A percentile compares a stretch with the other conserved stretches of the same genome.
Evolutionary conservation across 2,888 invertebrate species (phyloP).

Genomic region (Patella ulyssiponensis): DNA sequence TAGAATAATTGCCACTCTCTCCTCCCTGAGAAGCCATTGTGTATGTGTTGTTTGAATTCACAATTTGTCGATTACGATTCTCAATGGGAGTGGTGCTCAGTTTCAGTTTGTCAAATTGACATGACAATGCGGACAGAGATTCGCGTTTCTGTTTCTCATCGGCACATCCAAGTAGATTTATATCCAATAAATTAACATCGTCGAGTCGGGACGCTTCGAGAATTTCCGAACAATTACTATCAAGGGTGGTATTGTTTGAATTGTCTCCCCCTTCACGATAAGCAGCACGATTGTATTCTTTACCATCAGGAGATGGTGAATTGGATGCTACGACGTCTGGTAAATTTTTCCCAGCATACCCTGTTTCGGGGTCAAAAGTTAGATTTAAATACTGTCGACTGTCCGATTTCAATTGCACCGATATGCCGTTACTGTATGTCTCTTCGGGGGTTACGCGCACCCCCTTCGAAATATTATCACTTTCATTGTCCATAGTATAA

Average conservation of each 20-base stretch:
- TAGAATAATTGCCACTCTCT: neutral
- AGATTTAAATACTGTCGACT: conserved; percentile 53
- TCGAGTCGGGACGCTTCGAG: neutral
- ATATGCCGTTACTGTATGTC: conserved; percentile 38
- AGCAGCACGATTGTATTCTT: conserved; percentile 10
- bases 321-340: conserved; percentile 36
- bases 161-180: neutral
- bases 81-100: neutral
- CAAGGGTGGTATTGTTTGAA: conserved; percentile 10
- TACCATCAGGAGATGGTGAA: conserved; percentile 24
- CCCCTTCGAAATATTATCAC: conserved; percentile 19
- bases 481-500: conserved; percentile 48
- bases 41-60: too few relatives aligned
- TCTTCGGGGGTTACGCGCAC: conserved; percentile 14
- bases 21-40: neutral
- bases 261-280: conserved; percentile 17
- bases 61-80: too few relatives aligned
- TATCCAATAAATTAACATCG: neutral
- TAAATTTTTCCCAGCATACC: conserved; percentile 13
- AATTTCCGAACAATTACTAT: conserved; percentile 5
- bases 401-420: conserved; percentile 50
- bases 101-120: neutral
- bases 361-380: conserved; percentile 50
- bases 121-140: neutral
- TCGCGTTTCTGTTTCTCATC: neutral